phyloP scores from a whole-genome alignment of 2,113 vertebrate species.

The Rhadina sibilatrix region DNA sequence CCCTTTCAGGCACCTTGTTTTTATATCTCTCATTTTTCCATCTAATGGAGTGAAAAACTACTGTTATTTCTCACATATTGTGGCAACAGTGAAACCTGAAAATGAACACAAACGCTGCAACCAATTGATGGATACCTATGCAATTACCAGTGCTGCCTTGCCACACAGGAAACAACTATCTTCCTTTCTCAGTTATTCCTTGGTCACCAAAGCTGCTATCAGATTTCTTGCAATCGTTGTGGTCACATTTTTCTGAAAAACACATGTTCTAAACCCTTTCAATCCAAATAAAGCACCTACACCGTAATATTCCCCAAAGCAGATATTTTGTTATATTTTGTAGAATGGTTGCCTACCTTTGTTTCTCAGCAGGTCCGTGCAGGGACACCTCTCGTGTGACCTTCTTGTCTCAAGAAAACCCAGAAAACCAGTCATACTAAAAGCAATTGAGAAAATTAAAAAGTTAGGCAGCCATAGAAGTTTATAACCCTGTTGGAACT shows the following conservation, averaged over 20 bases:
- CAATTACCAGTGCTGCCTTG: not conserved
- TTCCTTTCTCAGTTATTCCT: not conserved
- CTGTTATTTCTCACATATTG: not conserved
- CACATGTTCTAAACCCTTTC: not conserved
- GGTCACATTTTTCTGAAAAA: not conserved
- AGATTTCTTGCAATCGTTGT: fast-evolving
- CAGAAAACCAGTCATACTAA: not conserved
- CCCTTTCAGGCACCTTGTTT: not conserved
- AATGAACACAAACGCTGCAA: not conserved
- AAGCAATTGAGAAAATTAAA: not conserved
- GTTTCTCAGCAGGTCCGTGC: not conserved
- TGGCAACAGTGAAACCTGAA: not conserved
- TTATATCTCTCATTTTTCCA: not conserved
- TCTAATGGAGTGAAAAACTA: not conserved
- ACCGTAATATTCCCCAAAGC: not conserved
- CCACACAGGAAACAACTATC: not conserved
- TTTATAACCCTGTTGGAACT: not conserved
- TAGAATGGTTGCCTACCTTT: not conserved
- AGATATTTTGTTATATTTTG: not conserved
- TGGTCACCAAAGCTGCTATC: not conserved
- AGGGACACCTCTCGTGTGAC: fast-evolving
- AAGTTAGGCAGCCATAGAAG: not conserved
- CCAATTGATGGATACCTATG: not conserved
- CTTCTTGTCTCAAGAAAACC: not conserved
- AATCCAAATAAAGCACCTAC: not conserved